These are phyloP conservation scores for Microctenopoma stevenorrisi DNA, from an alignment of 2,797 vertebrate species.

Conservation along the genomic window DNA sequence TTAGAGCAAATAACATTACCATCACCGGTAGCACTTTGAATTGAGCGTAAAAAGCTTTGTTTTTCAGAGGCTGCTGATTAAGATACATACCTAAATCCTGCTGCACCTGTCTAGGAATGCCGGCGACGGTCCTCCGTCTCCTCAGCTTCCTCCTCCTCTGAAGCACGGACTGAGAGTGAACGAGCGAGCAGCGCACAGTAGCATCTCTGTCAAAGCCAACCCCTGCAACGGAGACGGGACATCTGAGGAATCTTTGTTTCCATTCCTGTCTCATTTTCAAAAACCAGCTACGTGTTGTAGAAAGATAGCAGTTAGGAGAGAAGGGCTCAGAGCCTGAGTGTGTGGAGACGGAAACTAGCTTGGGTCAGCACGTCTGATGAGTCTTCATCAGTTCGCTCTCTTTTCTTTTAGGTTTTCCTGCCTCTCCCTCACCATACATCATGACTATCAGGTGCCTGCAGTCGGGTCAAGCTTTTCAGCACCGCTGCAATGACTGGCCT, in stretches of 20 bases:
- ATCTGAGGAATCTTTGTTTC: constrained; percentile 77
- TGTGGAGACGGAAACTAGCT: constrained; percentile 1
- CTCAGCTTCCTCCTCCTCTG: constrained; percentile 96
- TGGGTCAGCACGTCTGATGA: constrained; percentile 7
- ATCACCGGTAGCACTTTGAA: neutral
- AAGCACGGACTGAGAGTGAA: constrained; percentile 97
- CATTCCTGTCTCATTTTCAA: constrained; percentile 26
- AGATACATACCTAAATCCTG: constrained; percentile 89
- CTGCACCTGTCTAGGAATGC: constrained; percentile 94
- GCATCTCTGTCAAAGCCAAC: constrained; percentile 99
- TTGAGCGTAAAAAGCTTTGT: neutral
- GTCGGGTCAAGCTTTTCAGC: constrained; percentile 75
- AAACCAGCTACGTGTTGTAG: neutral
- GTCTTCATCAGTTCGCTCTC: constrained; percentile 12
- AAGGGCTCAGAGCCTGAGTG: constrained; percentile 10
- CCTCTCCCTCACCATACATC: constrained; percentile 40
- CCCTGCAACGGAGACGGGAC: constrained; percentile 86
- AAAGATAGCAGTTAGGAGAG: constrained; percentile 43
- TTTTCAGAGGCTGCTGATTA: neutral
- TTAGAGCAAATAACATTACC: neutral
- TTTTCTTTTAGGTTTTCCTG: constrained; percentile 30
- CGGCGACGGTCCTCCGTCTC: constrained; percentile 95
- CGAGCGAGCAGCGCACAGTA: constrained; percentile 97
- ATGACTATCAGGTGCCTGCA: constrained; percentile 86
- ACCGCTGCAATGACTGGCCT: constrained; percentile 79